Evolutionary conservation across 1,140 invertebrate genomes (phyloP).

Genomic region (Drosophila quadrilineata): DNA sequence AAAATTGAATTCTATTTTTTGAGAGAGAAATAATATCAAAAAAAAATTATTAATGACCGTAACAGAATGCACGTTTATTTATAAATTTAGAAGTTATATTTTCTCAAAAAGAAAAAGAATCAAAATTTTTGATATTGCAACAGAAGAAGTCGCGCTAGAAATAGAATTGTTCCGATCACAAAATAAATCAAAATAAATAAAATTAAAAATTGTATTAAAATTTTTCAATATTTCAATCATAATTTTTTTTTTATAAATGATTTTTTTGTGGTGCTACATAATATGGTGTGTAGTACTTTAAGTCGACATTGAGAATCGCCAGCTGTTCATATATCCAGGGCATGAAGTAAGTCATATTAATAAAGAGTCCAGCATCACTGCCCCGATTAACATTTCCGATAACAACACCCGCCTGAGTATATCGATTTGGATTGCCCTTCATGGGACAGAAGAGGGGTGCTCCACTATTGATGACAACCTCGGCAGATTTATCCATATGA

Average conservation of each 20-base stretch:
- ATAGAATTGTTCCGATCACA: too few relatives aligned
- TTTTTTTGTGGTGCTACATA: not conserved
- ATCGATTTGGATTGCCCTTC: not conserved
- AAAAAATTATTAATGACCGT: too few relatives aligned
- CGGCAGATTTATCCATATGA: not conserved
- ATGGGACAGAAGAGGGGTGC: constrained; percentile 22
- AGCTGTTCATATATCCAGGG: constrained; percentile 19
- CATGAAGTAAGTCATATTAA: constrained; percentile 14
- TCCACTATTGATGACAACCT: not conserved
- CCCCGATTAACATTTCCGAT: not conserved
- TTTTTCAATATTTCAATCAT: too few relatives aligned
- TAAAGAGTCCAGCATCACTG: not conserved
- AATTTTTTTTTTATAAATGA: not conserved
- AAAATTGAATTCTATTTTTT: too few relatives aligned
- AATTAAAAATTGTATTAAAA: too few relatives aligned
- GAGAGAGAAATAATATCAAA: too few relatives aligned
- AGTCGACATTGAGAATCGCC: not conserved
- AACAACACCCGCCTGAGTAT: constrained; percentile 7
- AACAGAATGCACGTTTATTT: too few relatives aligned
- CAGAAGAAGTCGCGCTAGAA: too few relatives aligned
- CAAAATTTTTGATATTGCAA: too few relatives aligned
- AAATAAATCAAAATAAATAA: too few relatives aligned
- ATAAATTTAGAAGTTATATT: too few relatives aligned
- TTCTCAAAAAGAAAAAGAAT: too few relatives aligned
- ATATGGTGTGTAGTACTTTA: constrained; percentile 5